Conservation (phyloP, 2,888 invertebrate genomes). For the Caenorhabditis angaria region DNA sequence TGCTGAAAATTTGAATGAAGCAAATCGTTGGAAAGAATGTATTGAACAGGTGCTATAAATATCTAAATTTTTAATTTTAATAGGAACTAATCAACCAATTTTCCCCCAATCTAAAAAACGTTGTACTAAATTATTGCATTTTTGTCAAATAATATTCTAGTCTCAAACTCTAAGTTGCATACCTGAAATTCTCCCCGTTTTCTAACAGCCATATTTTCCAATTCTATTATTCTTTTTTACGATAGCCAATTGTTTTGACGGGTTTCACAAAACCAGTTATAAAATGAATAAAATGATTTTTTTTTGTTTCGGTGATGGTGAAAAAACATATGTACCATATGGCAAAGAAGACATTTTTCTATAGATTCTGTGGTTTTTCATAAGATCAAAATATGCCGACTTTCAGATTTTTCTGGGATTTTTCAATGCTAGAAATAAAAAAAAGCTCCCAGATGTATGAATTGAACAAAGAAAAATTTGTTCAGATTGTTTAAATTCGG, state of each 20-base stretch:
- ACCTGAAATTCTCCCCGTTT: neutral
- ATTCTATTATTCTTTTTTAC: neutral
- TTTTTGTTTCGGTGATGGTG: too few species aligned
- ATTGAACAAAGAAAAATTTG: too few species aligned
- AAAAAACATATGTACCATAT: neutral
- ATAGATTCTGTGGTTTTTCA: too few species aligned
- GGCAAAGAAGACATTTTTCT: too few species aligned
- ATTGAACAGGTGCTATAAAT: slow-evolving; percentile 29
- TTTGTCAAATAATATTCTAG: slow-evolving; percentile 4
- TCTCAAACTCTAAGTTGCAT: neutral
- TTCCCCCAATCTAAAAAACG: neutral
- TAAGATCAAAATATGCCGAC: too few species aligned
- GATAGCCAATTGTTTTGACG: neutral
- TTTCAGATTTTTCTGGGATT: too few species aligned
- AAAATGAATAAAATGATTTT: neutral
- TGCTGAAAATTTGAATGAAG: slow-evolving; percentile 33
- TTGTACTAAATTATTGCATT: neutral
- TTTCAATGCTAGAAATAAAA: too few species aligned
- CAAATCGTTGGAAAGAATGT: slow-evolving; percentile 37
- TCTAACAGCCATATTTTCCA: neutral
- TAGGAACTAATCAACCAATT: neutral
- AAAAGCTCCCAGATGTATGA: too few species aligned
- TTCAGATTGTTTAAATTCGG: too few species aligned
- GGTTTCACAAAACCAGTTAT: neutral
- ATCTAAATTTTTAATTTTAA: neutral